phyloP scores from a whole-genome alignment of 2,113 vertebrate species.

The Carassius auratus region DNA sequence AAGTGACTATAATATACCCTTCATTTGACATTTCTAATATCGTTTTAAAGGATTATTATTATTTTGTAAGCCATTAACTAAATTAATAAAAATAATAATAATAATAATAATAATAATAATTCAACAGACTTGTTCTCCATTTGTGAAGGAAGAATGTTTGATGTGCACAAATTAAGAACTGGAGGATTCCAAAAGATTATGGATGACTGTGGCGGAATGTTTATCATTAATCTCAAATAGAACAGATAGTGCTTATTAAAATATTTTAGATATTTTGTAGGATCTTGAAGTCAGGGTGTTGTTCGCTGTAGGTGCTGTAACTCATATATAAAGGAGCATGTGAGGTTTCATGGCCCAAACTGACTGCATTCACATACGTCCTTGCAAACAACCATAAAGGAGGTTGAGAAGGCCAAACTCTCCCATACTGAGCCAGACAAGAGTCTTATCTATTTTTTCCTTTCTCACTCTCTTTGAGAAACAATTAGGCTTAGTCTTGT shows the following conservation, averaged over 20 bases:
- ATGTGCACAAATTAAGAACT: conserved; percentile 53
- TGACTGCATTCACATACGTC: conserved; percentile 40
- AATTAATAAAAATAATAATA: neutral
- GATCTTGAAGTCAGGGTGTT: conserved; percentile 68
- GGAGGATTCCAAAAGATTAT: conserved; percentile 61
- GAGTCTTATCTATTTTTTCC: conserved; percentile 13
- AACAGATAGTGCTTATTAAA: conserved; percentile 73
- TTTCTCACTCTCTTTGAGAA: neutral
- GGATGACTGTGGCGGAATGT: conserved; percentile 66
- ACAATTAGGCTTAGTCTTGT: neutral
- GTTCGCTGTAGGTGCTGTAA: conserved; percentile 58
- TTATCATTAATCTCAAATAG: conserved; percentile 70
- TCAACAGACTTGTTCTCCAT: neutral
- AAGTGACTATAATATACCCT: neutral
- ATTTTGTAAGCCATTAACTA: neutral
- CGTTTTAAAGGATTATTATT: neutral
- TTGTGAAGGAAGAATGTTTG: conserved; percentile 22
- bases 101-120: no score
- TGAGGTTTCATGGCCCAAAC: conserved; percentile 34
- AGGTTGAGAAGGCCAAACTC: conserved; percentile 51
- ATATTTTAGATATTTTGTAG: conserved; percentile 74
- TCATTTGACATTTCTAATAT: neutral
- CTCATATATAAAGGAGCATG: conserved; percentile 52
- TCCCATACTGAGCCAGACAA: conserved; percentile 39
- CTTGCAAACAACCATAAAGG: conserved; percentile 57